Conservation (phyloP, 1,140 invertebrate genomes). For the Yoshiicerus persimilis region DNA sequence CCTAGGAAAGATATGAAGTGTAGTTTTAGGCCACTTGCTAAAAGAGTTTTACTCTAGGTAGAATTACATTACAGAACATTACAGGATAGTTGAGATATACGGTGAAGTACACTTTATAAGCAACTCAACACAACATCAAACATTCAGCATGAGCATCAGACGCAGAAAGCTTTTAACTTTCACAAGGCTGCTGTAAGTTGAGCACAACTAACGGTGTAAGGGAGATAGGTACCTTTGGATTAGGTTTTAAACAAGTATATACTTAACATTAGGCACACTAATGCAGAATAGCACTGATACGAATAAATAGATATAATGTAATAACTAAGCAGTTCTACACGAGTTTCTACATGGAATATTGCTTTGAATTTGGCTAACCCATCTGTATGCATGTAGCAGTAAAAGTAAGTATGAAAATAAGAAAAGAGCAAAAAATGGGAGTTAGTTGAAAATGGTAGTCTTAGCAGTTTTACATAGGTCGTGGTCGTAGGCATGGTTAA, state of each 20-base stretch:
- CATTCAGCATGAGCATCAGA: background rate
- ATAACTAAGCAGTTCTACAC: background rate
- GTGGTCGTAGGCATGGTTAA: background rate
- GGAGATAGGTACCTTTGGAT: no score
- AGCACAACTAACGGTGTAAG: background rate
- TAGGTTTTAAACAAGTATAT: background rate
- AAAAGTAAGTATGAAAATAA: background rate
- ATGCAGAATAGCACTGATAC: background rate
- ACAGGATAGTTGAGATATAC: background rate
- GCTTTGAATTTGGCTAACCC: background rate
- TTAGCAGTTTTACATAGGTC: background rate
- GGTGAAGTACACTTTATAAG: background rate
- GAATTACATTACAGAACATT: background rate
- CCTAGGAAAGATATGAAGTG: background rate
- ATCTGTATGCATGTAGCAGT: background rate
- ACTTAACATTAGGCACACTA: no score
- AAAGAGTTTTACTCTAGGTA: no score
- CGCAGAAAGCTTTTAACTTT: conserved; percentile 6
- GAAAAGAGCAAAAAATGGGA: background rate
- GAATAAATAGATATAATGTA: background rate
- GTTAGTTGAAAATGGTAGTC: background rate
- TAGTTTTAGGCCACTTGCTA: no score
- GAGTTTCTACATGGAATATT: background rate
- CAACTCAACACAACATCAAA: background rate
- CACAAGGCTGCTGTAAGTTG: background rate